These are phyloP conservation scores for Conger conger DNA, from an alignment of 2,113 vertebrate genomes.

Conservation along the genomic window DNA sequence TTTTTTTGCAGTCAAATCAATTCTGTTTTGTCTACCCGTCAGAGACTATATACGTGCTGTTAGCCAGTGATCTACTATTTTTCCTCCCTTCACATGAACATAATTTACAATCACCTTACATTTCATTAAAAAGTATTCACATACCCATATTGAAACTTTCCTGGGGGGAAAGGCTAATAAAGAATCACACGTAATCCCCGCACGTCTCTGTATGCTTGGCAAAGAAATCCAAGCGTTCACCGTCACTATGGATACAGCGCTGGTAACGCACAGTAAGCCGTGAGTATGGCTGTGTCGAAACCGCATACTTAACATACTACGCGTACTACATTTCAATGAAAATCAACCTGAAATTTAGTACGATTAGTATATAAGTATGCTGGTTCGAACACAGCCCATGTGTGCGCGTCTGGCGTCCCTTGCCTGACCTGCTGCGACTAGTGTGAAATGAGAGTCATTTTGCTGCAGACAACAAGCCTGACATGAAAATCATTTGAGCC, in stretches of 20 bases:
- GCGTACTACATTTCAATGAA: too few species aligned
- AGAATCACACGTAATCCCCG: neutral
- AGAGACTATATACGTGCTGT: neutral
- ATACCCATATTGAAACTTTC: slow-evolving; percentile 48
- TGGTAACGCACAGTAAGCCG: slow-evolving; percentile 10
- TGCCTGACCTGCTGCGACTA: slow-evolving; percentile 12
- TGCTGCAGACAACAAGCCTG: slow-evolving; percentile 15
- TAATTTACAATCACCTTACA: neutral
- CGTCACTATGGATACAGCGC: slow-evolving; percentile 53
- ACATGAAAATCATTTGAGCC: slow-evolving; percentile 32
- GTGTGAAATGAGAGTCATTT: slow-evolving; percentile 6
- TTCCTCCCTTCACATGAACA: neutral
- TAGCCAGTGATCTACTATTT: neutral
- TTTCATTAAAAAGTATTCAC: slow-evolving; percentile 31
- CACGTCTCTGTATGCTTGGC: neutral
- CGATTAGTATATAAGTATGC: too few species aligned
- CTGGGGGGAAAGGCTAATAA: neutral
- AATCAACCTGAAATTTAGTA: too few species aligned
- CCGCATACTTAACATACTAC: too few species aligned
- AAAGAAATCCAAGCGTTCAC: neutral
- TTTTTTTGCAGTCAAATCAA: neutral
- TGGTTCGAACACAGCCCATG: too few species aligned
- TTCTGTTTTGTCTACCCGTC: neutral
- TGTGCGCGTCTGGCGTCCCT: slow-evolving; percentile 16
- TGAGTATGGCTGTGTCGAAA: neutral